A percentile compares a stretch with the other conserved stretches of the same genome.
Evolutionary conservation across 2,113 vertebrate genomes (phyloP).

Genomic region (Ageneiosus marmoratus): DNA sequence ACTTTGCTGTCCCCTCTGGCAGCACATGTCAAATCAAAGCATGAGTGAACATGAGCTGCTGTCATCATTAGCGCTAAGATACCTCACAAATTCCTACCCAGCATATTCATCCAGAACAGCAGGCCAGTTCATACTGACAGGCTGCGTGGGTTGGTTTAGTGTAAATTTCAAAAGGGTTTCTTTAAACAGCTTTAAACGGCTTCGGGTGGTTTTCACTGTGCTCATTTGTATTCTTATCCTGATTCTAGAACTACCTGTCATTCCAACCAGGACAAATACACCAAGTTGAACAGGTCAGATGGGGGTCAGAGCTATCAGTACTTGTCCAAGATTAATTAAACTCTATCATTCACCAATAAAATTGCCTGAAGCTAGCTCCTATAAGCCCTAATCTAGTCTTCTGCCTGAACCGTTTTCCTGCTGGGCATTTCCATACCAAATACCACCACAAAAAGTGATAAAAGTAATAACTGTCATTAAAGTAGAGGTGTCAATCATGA

Average conservation of each 20-base stretch:
- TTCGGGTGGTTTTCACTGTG: not conserved
- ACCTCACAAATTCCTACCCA: slow-evolving; percentile 24
- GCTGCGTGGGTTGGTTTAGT: not conserved
- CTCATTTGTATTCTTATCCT: not conserved
- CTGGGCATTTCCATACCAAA: slow-evolving; percentile 22
- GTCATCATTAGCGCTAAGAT: slow-evolving; percentile 10
- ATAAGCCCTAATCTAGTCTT: slow-evolving; percentile 36
- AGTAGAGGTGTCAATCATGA: slow-evolving; percentile 8
- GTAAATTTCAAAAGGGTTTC: not conserved
- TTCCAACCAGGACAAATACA: not conserved
- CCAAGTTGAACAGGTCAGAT: slow-evolving; percentile 26
- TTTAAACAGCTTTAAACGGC: not conserved
- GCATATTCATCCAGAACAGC: slow-evolving; percentile 21
- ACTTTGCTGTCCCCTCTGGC: slow-evolving; percentile 40
- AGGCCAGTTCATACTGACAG: not conserved
- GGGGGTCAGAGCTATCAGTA: slow-evolving; percentile 35
- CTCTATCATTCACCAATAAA: slow-evolving; percentile 29
- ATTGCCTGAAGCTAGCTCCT: slow-evolving; percentile 12
- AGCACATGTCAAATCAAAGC: slow-evolving; percentile 16
- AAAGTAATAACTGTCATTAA: slow-evolving; percentile 38
- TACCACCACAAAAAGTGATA: slow-evolving; percentile 12
- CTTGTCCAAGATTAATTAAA: slow-evolving; percentile 39
- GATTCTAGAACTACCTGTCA: not conserved
- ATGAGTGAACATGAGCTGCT: slow-evolving; percentile 35
- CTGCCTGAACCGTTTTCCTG: slow-evolving; percentile 14